Conservation (phyloP, 2,888 invertebrate species). For the Zeuzera pyrina region DNA sequence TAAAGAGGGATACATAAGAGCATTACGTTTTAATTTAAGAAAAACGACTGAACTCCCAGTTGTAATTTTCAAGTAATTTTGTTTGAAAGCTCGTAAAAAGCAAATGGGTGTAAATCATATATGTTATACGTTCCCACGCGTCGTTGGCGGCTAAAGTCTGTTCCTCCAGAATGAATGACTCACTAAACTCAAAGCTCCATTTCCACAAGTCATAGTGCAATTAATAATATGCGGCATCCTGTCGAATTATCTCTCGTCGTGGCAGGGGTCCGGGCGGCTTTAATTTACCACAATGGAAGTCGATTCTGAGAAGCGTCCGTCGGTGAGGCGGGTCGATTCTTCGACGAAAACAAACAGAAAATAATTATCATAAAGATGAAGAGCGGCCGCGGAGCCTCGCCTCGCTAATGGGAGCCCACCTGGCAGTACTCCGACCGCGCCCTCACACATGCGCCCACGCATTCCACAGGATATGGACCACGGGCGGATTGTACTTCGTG, state of each 20-base stretch:
- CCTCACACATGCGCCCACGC: slow-evolving; percentile 19
- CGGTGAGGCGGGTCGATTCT: slow-evolving; percentile 66
- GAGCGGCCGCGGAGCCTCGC: slow-evolving; percentile 66
- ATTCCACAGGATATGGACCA: slow-evolving; percentile 2
- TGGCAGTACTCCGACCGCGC: slow-evolving; percentile 39
- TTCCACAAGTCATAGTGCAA: slow-evolving; percentile 74
- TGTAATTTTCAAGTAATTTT: slow-evolving; percentile 18
- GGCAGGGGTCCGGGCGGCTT: slow-evolving; percentile 72
- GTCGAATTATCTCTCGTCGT: slow-evolving; percentile 72
- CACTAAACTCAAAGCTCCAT: slow-evolving; percentile 67
- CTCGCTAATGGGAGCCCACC: slow-evolving; percentile 69
- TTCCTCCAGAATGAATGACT: slow-evolving; percentile 65
- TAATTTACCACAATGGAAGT: slow-evolving; percentile 73
- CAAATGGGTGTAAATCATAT: slow-evolving; percentile 43
- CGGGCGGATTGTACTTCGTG: slow-evolving; percentile 2
- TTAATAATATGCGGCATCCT: slow-evolving; percentile 74
- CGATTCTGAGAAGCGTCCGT: slow-evolving; percentile 67
- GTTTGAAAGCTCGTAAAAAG: slow-evolving; percentile 38
- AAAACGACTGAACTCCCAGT: slow-evolving; percentile 12
- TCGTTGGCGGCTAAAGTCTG: slow-evolving; percentile 38
- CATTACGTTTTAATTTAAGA: slow-evolving; percentile 31
- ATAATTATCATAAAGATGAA: slow-evolving; percentile 74
- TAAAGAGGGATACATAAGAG: slow-evolving; percentile 29
- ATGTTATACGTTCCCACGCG: slow-evolving; percentile 60
- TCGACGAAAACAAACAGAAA: slow-evolving; percentile 73